Evolutionary conservation across 2,113 vertebrate genomes (phyloP).

Genomic region (Podarcis raffonei): DNA sequence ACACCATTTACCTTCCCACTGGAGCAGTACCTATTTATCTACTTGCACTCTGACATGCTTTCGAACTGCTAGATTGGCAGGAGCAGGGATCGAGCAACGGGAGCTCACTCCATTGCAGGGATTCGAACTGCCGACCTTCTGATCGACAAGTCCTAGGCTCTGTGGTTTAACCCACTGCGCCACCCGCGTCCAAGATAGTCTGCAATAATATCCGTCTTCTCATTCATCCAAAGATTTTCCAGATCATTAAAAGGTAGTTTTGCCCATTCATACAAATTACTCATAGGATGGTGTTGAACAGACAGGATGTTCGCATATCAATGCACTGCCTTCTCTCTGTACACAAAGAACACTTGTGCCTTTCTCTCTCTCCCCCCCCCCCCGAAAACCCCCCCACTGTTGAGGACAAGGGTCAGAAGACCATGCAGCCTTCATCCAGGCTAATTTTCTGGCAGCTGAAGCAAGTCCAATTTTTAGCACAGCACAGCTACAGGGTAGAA

Average conservation of each 20-base stretch:
- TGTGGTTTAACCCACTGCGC: too few relatives aligned
- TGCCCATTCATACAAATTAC: background rate
- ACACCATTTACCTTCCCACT: too few relatives aligned
- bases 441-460: background rate
- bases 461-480: background rate
- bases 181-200: background rate
- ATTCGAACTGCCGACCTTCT: too few relatives aligned
- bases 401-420: background rate
- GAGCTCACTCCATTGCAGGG: too few relatives aligned
- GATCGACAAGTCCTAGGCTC: too few relatives aligned
- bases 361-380: background rate
- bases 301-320: background rate
- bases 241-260: background rate
- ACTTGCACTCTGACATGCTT: too few relatives aligned
- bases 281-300: background rate
- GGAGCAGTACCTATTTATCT: too few relatives aligned
- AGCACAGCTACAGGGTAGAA: background rate
- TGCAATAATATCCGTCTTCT: background rate
- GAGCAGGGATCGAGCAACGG: too few relatives aligned
- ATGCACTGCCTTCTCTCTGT: background rate
- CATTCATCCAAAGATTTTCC: background rate
- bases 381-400: too few relatives aligned
- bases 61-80: too few relatives aligned
- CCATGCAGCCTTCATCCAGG: background rate
- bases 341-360: background rate